Evolutionary conservation across 1,140 invertebrate genomes (phyloP).

Genomic region (Planococcus citri): DNA sequence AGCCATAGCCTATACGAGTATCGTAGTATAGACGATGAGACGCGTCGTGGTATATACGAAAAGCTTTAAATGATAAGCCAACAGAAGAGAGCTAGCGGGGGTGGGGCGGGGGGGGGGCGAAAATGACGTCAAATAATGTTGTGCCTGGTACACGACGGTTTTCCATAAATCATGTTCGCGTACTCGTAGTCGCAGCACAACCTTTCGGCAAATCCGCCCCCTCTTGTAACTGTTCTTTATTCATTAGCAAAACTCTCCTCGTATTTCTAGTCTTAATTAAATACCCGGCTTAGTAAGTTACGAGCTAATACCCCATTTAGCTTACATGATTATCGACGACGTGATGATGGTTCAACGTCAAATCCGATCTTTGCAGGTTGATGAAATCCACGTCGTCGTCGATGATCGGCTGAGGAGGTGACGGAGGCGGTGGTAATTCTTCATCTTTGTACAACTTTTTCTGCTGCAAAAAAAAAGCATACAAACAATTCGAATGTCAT

Average conservation of each 20-base stretch:
- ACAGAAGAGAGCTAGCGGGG: too few relatives aligned
- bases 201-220: neutral
- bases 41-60: too few relatives aligned
- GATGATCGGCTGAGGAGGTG: neutral
- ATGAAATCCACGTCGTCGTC: neutral
- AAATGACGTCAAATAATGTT: neutral
- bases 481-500: too few relatives aligned
- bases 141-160: slow-evolving; percentile 11
- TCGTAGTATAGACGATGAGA: too few relatives aligned
- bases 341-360: neutral
- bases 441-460: slow-evolving; percentile 8
- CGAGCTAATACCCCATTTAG: too few relatives aligned
- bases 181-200: too few relatives aligned
- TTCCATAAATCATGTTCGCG: slow-evolving; percentile 10
- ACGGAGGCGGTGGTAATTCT: slow-evolving; percentile 6
- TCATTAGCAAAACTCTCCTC: too few relatives aligned
- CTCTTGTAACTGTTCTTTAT: too few relatives aligned
- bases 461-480: too few relatives aligned
- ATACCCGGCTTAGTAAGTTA: neutral
- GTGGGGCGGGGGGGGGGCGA: too few relatives aligned
- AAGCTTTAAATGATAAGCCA: too few relatives aligned
- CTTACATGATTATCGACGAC: neutral
- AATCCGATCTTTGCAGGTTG: neutral
- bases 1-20: too few relatives aligned
- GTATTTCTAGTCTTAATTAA: neutral